Conservation (phyloP, 1,140 invertebrate genomes). For the Drosophila tsacasi region DNA sequence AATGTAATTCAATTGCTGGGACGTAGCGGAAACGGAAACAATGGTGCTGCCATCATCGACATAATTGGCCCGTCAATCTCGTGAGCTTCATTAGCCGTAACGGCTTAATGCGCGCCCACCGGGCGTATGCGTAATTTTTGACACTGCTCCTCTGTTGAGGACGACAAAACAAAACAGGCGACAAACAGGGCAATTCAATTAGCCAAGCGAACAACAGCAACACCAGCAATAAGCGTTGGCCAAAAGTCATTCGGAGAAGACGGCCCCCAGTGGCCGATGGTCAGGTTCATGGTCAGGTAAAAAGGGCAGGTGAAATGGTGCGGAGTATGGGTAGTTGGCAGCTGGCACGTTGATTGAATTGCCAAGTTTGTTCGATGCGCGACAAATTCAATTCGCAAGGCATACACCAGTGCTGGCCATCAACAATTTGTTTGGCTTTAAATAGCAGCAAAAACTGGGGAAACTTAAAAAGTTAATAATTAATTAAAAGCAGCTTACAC, state of each 20-base stretch:
- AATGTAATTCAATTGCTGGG: conserved; percentile 70
- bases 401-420: conserved; percentile 1
- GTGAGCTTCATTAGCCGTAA: conserved; percentile 68
- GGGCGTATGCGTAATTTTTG: conserved; percentile 58
- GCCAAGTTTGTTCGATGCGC: conserved; percentile 63
- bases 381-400: conserved; percentile 54
- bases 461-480: neutral
- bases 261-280: conserved; percentile 13
- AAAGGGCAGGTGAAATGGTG: conserved; percentile 6
- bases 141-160: conserved; percentile 8
- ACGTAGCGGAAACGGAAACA: conserved; percentile 49
- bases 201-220: conserved; percentile 39
- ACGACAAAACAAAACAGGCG: conserved; percentile 6
- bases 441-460: neutral
- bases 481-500: neutral
- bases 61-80: conserved; percentile 51
- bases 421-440: neutral
- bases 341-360: conserved; percentile 65
- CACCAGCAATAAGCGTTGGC: conserved; percentile 3
- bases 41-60: conserved; percentile 46
- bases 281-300: conserved; percentile 36
- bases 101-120: conserved; percentile 41
- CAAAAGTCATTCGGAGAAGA: conserved; percentile 23
- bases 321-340: conserved; percentile 13
- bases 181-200: conserved; percentile 53